Evolutionary conservation across 2,888 invertebrate species (phyloP).

Genomic region (Tigriopus californicus): DNA sequence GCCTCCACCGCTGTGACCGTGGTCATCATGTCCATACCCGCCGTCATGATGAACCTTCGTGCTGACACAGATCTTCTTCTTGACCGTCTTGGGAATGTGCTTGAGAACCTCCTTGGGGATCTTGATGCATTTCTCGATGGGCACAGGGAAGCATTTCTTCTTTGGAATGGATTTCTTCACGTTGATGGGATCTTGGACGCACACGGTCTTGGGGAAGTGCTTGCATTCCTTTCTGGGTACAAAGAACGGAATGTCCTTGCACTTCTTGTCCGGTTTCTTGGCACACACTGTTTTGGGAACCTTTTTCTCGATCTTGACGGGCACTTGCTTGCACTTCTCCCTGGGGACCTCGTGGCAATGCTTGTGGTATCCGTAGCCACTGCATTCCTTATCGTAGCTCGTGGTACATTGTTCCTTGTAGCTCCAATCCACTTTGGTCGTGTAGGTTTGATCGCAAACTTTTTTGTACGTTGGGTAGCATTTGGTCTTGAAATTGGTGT

Average conservation of each 20-base stretch:
- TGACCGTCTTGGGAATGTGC: conserved; percentile 13
- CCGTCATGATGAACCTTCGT: conserved; percentile 1
- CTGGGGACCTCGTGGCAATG: conserved; percentile 13
- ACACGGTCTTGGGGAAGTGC: conserved; percentile 15
- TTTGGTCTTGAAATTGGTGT: conserved; percentile 10
- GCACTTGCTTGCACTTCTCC: conserved; percentile 14
- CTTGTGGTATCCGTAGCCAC: conserved; percentile 15
- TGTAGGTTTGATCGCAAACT: conserved; percentile 5
- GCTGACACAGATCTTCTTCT: conserved; percentile 9
- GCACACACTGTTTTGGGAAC: conserved; percentile 13
- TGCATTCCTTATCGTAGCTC: conserved; percentile 8
- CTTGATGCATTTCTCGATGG: conserved; percentile 11
- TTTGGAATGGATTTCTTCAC: conserved; percentile 10
- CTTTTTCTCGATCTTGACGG: conserved; percentile 12
- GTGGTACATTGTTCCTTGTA: conserved; percentile 15
- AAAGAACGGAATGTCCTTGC: conserved; percentile 13
- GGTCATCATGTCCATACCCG: not conserved
- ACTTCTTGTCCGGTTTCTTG: conserved; percentile 14
- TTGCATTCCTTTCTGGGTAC: conserved; percentile 14
- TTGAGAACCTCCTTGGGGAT: conserved; percentile 12
- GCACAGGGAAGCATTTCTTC: conserved; percentile 6
- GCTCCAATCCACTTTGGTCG: conserved; percentile 12
- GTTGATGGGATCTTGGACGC: conserved; percentile 11
- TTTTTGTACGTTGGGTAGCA: conserved; percentile 9
- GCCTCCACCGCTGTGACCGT: conserved; percentile 7